Conservation (phyloP, 2,797 vertebrate genomes). For the Brachyrhaphis roseni region DNA sequence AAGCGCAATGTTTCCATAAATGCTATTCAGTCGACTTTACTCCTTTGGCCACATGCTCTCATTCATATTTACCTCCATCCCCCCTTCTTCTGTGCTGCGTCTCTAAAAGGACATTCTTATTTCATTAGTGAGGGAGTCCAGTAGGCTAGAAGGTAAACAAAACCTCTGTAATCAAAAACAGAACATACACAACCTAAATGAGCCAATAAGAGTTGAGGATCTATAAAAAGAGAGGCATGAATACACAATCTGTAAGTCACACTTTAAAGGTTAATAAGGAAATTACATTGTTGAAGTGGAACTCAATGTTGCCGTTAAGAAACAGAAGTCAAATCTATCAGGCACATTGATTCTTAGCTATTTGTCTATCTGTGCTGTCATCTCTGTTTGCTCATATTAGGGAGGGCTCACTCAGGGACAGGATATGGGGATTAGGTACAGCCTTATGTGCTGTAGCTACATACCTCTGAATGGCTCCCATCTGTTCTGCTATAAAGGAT, state of each 20-base stretch:
- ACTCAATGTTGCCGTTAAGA: conserved; percentile 50
- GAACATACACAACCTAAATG: conserved; percentile 60
- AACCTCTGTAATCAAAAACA: conserved; percentile 74
- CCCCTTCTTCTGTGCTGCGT: conserved; percentile 53
- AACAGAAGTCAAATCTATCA: conserved; percentile 45
- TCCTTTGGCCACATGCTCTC: conserved; percentile 64
- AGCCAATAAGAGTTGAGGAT: conserved; percentile 63
- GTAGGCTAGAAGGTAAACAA: conserved; percentile 78
- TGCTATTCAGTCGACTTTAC: conserved; percentile 55
- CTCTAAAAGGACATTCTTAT: conserved; percentile 80
- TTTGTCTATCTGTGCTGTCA: conserved; percentile 80
- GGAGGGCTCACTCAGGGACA: conserved; percentile 79
- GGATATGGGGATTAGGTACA: conserved; percentile 81
- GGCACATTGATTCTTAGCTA: conserved; percentile 50
- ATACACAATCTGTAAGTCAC: conserved; percentile 61
- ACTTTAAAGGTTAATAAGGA: conserved; percentile 51
- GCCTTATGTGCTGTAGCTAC: conserved; percentile 80
- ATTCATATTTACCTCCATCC: conserved; percentile 62
- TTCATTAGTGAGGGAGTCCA: conserved; percentile 74
- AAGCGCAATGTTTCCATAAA: conserved; percentile 76
- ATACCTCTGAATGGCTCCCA: conserved; percentile 82
- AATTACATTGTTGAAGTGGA: conserved; percentile 39
- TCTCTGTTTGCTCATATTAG: conserved; percentile 83
- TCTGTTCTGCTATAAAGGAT: conserved; percentile 76
- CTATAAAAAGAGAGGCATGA: conserved; percentile 45